Evolutionary conservation across 2,888 invertebrate species (phyloP), one percentile per base, ranked within the genome.

Genomic region (Arge pagana): DNA sequence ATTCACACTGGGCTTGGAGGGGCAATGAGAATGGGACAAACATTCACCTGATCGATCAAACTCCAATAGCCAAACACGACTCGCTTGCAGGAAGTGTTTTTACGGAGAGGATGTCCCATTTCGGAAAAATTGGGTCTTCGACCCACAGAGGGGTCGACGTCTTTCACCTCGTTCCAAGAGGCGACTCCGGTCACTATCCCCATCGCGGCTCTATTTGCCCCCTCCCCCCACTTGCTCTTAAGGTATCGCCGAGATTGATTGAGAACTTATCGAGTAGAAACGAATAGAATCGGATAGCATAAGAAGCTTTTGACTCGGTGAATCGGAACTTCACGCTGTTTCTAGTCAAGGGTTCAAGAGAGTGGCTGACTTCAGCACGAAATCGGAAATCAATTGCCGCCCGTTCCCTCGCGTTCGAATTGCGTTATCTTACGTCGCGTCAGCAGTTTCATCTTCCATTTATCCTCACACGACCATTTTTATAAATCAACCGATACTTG

Each of bases 291-390:
- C 33, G 33, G 33, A 45, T 24, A 45, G 24, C 24, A 45, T 45
- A 35, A 35, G 31, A 45, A 45, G 45, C 45, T 45, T 35, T 45
- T 45, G 45, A 45, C 45, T 45, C 35, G 16, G 21, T 23, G 35
- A 45, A 23, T 45, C 45, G 45, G 45, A 45, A 45, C 31, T 24
- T 45, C 45, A 45, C 45, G 45, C 45, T 45, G 45, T 45, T 45
- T 45, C 43, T 31, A 16, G 31, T 23, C 13, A 45, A 45, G 45
- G 45, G 45, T 45, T 45, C 33, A 45, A 45, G 45, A n/a, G n/a
- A 33, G 45, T 18, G 33, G 50, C 50, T 50, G 50, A 50, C 37
- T 50, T 41, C 40, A 50, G 50, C 50, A 13, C 16, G 33, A 50
- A 40, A 31, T 40, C 40, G 30, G 40, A 28, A 50, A 50, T 50